Evolutionary conservation across 2,888 invertebrate species (phyloP).

Genomic region (Hirtodrosophila duncani): DNA sequence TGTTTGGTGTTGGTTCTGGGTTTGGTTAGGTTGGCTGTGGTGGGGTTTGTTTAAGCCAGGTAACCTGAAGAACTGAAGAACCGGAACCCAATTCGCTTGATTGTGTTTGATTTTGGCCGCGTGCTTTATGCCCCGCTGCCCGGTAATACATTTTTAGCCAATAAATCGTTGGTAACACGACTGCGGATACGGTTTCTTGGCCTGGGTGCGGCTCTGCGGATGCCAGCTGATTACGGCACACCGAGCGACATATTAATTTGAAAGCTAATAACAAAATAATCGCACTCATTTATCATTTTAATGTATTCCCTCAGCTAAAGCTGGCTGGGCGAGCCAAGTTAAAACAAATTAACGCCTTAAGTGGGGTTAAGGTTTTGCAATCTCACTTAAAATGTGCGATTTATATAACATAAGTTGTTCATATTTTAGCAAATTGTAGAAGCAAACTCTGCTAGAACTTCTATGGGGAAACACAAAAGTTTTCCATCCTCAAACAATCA

Average conservation of each 20-base stretch:
- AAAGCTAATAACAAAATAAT: conserved; percentile 67
- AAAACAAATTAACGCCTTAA: no score
- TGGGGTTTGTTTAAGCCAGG: conserved; percentile 43
- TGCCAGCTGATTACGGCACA: conserved; percentile 52
- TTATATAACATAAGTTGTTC: no score
- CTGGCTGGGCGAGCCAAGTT: conserved; percentile 17
- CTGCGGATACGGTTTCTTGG: not conserved
- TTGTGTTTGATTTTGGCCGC: conserved; percentile 70
- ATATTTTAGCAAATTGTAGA: no score
- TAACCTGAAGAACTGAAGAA: conserved; percentile 39
- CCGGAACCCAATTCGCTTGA: conserved; percentile 68
- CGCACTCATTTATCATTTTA: conserved; percentile 70
- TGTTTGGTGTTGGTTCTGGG: no score
- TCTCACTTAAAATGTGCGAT: no score
- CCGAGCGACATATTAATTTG: conserved; percentile 51
- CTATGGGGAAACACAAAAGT: no score
- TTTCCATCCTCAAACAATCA: no score
- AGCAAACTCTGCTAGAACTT: no score
- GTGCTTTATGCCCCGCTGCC: conserved; percentile 38
- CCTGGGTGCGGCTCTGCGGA: conserved; percentile 32
- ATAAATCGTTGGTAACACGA: conserved; percentile 47
- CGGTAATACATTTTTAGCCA: conserved; percentile 62
- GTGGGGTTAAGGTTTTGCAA: no score
- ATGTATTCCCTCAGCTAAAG: conserved; percentile 30
- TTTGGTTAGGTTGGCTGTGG: conserved; percentile 17